Conservation (phyloP, 2,113 vertebrate species). For the Eubucco bourcierii region DNA sequence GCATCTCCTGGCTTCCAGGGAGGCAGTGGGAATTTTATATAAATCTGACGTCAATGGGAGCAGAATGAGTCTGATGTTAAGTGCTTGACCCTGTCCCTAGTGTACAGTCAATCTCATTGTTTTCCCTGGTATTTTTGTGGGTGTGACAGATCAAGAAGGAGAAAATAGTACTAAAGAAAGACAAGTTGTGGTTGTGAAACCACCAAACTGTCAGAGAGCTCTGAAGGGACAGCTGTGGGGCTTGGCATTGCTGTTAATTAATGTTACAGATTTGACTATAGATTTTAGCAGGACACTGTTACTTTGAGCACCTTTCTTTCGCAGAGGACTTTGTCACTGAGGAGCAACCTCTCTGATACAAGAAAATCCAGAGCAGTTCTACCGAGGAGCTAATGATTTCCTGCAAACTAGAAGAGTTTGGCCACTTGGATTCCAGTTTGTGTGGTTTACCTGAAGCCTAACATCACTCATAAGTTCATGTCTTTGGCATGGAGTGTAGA, state of each 20-base stretch:
- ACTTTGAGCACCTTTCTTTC: neutral
- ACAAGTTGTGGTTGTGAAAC: neutral
- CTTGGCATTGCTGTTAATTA: neutral
- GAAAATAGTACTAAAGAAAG: neutral
- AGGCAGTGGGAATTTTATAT: conserved; percentile 46
- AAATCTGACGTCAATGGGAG: conserved; percentile 36
- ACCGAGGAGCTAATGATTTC: neutral
- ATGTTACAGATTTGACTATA: neutral
- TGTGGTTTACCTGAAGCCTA: neutral
- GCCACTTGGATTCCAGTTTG: neutral
- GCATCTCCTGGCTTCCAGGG: conserved; percentile 54
- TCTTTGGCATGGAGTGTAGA: neutral
- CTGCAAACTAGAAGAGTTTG: neutral
- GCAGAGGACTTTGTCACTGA: neutral
- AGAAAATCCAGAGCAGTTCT: neutral
- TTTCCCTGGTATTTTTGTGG: conserved; percentile 26
- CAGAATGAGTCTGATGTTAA: conserved; percentile 20
- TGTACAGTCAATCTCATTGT: conserved; percentile 16
- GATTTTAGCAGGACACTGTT: neutral
- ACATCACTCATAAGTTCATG: neutral
- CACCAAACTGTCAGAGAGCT: neutral
- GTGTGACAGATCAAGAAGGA: conserved; percentile 5
- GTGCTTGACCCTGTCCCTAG: neutral
- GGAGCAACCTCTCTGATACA: neutral
- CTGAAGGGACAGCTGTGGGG: neutral